Evolutionary conservation across 2,113 vertebrate species (phyloP).

Genomic region (Arizona elegans): DNA sequence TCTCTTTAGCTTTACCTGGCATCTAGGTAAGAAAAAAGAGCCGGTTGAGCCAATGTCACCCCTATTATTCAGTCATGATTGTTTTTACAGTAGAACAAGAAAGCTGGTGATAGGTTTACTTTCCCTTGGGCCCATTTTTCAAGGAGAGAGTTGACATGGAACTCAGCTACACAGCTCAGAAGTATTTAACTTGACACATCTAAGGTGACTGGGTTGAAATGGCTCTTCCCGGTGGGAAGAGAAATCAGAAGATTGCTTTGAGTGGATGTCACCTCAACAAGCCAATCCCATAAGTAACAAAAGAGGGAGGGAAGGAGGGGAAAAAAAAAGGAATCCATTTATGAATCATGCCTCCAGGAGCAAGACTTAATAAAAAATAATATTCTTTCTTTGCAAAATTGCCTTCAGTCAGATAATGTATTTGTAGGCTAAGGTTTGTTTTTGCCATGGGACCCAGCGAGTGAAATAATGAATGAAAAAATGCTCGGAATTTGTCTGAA

Average conservation of each 20-base stretch:
- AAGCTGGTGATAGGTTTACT: slow-evolving; percentile 42
- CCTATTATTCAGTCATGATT: slow-evolving; percentile 56
- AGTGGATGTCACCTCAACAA: slow-evolving; percentile 19
- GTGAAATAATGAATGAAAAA: slow-evolving; percentile 4
- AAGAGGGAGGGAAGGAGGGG: neutral
- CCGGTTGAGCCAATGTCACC: slow-evolving; percentile 53
- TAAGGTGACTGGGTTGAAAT: slow-evolving; percentile 43
- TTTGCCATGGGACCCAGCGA: neutral
- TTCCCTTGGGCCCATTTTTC: slow-evolving; percentile 51
- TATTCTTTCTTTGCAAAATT: neutral
- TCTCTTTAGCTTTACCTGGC: neutral
- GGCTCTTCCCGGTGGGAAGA: slow-evolving; percentile 27
- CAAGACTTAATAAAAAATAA: slow-evolving; percentile 19
- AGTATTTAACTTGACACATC: slow-evolving; percentile 31
- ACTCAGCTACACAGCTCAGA: slow-evolving; percentile 14
- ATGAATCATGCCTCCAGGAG: slow-evolving; percentile 16
- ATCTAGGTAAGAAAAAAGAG: slow-evolving; percentile 29
- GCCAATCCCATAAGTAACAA: neutral
- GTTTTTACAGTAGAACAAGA: slow-evolving; percentile 47
- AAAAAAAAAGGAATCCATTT: slow-evolving; percentile 8
- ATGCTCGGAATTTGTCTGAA: neutral
- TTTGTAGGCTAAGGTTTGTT: neutral
- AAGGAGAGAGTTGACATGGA: slow-evolving; percentile 20
- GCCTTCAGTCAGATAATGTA: slow-evolving; percentile 13
- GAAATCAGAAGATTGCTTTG: slow-evolving; percentile 39